Evolutionary conservation across 1,140 invertebrate species (phyloP), one percentile per base, ranked within the genome.

Genomic region (Ips typographus): DNA sequence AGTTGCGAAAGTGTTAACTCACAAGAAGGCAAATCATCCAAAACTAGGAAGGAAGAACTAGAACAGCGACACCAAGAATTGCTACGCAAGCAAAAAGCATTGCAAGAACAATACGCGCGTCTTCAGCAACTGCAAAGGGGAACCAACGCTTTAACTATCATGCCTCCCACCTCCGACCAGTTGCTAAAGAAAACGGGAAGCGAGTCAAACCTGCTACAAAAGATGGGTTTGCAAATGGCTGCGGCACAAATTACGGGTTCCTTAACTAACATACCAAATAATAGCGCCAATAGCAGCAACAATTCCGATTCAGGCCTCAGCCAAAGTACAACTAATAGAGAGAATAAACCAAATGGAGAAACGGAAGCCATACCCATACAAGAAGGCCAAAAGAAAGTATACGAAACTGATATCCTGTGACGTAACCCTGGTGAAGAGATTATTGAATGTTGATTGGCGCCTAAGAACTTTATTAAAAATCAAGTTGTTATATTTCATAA

Each of bases 331-430:
- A 38, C 36, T 36, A 38, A 55, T 38, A 38, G 5, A 5, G 52
- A 55, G 37, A 37, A 38, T 55, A 55, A 55, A 2, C n/a, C n/a
- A 36, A 55, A 36, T 55, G 52, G 52, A 37, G 65, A 68, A 43
- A 52, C 65, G 6, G 62, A 72, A 8, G 89, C 85, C 70, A 86
- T 83, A 22, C 36, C 41, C 2, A 52, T 40, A 38, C 43, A 42
- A n/a, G 63, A 71, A 62, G 69, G 60, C n/a, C 68, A 70, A n/a
- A 90, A 85, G 78, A 91, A 92, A 80, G 88, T 94, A 74, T 94
- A 94, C 80, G 92, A 94, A 83, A 94, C 92, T 74, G 92, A 94
- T 79, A 94, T 94, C 85, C 90, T 94, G 87, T 93, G 85, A 87
- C 85, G 82, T 63, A 64, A 38, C 38, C 38, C 40, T 40, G 55